phyloP scores from a whole-genome alignment of 2,888 invertebrate genomes.

The Tigriopus californicus region DNA sequence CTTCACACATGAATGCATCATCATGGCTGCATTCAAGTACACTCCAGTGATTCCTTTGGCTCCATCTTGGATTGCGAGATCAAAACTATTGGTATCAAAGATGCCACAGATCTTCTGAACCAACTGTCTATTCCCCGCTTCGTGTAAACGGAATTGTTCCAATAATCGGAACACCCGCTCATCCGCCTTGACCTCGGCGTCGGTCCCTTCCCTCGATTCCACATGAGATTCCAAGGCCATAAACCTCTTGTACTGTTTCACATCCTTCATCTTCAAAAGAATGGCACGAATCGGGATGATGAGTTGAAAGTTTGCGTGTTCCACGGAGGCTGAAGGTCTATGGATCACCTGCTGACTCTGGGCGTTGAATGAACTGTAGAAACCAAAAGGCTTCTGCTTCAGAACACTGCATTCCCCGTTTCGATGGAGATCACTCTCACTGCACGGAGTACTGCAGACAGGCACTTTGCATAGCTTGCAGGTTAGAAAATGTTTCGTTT shows the following conservation, averaged over 20 bases:
- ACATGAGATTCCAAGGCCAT: background rate
- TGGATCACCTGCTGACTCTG: no score
- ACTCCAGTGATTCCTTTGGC: background rate
- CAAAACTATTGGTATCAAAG: conserved; percentile 13
- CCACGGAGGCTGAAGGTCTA: no score
- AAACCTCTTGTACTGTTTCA: background rate
- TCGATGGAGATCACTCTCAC: background rate
- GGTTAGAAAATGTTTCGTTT: background rate
- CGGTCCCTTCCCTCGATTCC: background rate
- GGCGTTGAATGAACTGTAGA: background rate
- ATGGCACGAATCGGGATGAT: no score
- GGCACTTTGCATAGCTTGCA: background rate
- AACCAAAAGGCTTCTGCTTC: background rate
- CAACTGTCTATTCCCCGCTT: background rate
- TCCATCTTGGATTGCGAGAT: background rate
- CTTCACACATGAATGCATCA: conserved; percentile 8
- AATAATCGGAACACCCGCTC: background rate
- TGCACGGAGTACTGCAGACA: background rate
- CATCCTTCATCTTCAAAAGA: background rate
- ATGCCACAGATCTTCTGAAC: conserved; percentile 6
- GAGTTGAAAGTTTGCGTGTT: no score
- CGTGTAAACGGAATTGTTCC: background rate
- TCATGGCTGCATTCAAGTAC: conserved; percentile 11
- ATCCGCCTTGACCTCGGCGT: background rate
- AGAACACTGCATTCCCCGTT: background rate